These are phyloP conservation scores for Elaeidobius kamerunicus DNA, from an alignment of 2,888 invertebrate species.

Conservation along the genomic window DNA sequence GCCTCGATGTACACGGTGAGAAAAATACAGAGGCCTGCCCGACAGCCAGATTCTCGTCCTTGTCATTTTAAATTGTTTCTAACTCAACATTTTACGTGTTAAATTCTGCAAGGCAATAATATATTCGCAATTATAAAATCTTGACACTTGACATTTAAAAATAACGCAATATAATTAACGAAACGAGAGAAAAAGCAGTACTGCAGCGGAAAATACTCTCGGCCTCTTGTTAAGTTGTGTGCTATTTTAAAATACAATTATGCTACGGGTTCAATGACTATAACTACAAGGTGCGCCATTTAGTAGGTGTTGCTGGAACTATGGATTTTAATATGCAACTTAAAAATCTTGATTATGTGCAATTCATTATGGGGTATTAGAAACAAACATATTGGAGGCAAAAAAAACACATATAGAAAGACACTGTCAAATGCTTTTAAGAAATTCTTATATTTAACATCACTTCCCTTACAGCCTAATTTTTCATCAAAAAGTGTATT, in stretches of 20 bases:
- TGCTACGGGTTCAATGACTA: conserved; percentile 35
- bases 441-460: too few species aligned
- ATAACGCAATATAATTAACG: conserved; percentile 19
- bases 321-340: conserved; percentile 12
- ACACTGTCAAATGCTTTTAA: too few species aligned
- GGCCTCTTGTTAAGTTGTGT: conserved; percentile 24
- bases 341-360: conserved; percentile 20
- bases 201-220: conserved; percentile 27
- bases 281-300: conserved; percentile 33
- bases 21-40: too few species aligned
- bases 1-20: too few species aligned
- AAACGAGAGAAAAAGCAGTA: conserved; percentile 16
- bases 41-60: too few species aligned
- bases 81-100: too few species aligned
- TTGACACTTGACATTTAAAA: conserved; percentile 24
- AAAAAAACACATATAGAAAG: too few species aligned
- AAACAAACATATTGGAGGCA: background rate
- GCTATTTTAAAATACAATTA: conserved; percentile 34
- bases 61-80: too few species aligned
- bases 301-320: conserved; percentile 34
- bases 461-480: too few species aligned
- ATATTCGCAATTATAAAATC: too few species aligned
- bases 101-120: too few species aligned
- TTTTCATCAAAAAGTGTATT: too few species aligned
- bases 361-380: conserved; percentile 8